phyloP scores from a whole-genome alignment of 1,140 invertebrate genomes.

The Pteromalus puparum region DNA sequence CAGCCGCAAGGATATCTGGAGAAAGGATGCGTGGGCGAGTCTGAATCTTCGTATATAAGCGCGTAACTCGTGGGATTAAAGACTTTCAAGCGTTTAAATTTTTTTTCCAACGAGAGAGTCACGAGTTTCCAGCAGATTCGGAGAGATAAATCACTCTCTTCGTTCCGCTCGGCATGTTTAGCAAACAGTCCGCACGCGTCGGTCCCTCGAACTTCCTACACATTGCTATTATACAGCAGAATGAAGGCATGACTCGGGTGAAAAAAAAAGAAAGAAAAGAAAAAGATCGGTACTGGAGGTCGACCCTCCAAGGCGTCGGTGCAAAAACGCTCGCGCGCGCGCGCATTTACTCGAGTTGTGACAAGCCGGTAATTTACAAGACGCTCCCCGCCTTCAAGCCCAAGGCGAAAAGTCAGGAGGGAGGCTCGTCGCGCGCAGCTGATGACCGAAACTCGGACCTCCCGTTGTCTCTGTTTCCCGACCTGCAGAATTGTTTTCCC shows the following conservation, averaged over 20 bases:
- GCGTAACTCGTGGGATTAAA: too few relatives aligned
- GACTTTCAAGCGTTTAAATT: too few relatives aligned
- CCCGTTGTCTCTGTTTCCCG: slow-evolving; percentile 21
- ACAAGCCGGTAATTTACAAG: slow-evolving; percentile 45
- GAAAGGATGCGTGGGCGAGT: too few relatives aligned
- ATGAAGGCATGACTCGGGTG: background rate
- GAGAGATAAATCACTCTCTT: background rate
- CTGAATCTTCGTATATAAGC: too few relatives aligned
- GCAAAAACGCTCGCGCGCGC: slow-evolving; percentile 36
- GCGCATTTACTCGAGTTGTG: slow-evolving; percentile 49
- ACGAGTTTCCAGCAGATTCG: too few relatives aligned
- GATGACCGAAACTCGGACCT: slow-evolving; percentile 32
- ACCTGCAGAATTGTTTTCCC: background rate
- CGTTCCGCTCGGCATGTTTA: background rate
- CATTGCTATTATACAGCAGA: too few relatives aligned
- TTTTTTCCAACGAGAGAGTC: background rate
- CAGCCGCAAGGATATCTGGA: too few relatives aligned
- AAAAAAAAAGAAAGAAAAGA: background rate
- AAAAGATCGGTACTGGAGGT: background rate
- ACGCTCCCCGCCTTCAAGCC: slow-evolving; percentile 9
- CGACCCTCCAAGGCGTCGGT: background rate
- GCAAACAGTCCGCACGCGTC: too few relatives aligned
- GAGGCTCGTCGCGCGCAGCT: background rate
- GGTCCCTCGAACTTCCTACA: background rate
- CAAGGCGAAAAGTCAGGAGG: slow-evolving; percentile 2